Percentiles rank a stretch among this genome's conserved stretches.
Conservation (phyloP, 1,140 invertebrate species). For the Leptinotarsa undecemlineata region DNA sequence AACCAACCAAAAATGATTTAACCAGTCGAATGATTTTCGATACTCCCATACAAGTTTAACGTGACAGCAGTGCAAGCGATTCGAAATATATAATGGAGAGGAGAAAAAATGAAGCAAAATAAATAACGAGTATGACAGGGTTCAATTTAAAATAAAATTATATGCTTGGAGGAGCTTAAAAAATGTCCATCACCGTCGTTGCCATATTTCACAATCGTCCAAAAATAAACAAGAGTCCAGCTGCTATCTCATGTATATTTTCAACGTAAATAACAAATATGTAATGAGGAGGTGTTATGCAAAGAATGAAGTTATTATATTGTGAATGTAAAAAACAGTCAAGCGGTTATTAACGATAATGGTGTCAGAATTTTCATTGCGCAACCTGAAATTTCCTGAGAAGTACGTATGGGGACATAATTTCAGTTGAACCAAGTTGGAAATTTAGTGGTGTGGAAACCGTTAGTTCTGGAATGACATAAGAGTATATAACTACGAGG, state of each 20-base stretch:
- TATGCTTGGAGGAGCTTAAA: constrained; percentile 31
- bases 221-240: constrained; percentile 13
- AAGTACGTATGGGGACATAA: too few species aligned
- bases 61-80: neutral
- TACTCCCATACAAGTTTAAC: constrained; percentile 3
- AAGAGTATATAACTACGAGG: too few species aligned
- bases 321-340: too few species aligned
- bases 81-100: constrained; percentile 27
- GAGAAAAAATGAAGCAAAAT: constrained; percentile 25
- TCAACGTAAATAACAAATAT: constrained; percentile 33
- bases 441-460: too few species aligned
- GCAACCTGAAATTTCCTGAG: too few species aligned
- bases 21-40: neutral
- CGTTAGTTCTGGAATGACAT: too few species aligned
- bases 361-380: too few species aligned
- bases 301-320: neutral
- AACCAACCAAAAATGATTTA: neutral
- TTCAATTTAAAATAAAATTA: constrained; percentile 38
- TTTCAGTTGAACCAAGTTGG: too few species aligned
- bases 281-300: constrained; percentile 28
- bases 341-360: too few species aligned
- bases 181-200: constrained; percentile 32
- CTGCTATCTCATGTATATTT: constrained; percentile 26
- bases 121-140: constrained; percentile 25
- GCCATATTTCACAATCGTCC: constrained; percentile 32